These are phyloP conservation scores for Crotalus viridis DNA, from an alignment of 2,113 vertebrate species.

Conservation along the genomic window DNA sequence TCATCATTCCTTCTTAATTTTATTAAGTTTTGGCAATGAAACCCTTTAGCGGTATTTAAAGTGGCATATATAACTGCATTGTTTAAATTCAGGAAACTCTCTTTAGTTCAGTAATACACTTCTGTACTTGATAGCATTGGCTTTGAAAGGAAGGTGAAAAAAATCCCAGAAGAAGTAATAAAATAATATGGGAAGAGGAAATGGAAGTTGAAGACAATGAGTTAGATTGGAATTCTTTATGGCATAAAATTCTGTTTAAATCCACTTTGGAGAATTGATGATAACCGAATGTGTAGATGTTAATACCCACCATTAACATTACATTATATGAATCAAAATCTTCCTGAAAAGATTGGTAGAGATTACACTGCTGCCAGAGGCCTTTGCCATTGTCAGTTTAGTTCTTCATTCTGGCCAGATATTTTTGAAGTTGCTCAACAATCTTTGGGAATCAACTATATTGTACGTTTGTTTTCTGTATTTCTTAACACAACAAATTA, in stretches of 20 bases:
- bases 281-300: neutral
- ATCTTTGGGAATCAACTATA: neutral
- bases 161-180: neutral
- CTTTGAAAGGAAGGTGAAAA: neutral
- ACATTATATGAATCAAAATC: neutral
- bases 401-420: neutral
- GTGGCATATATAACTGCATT: neutral
- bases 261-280: neutral
- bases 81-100: neutral
- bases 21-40: neutral
- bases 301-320: neutral
- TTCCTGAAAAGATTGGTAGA: neutral
- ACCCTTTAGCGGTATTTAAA: neutral
- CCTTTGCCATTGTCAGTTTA: neutral
- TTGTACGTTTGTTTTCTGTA: neutral
- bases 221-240: neutral
- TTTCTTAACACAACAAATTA: neutral
- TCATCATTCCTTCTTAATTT: neutral
- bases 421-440: neutral
- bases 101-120: neutral
- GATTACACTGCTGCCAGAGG: neutral
- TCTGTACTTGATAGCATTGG: neutral
- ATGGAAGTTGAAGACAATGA: neutral
- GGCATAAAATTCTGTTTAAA: neutral
- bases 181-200: neutral